Conservation (phyloP, 92 coral and sea anemone species). For the Diadumene lineata region DNA sequence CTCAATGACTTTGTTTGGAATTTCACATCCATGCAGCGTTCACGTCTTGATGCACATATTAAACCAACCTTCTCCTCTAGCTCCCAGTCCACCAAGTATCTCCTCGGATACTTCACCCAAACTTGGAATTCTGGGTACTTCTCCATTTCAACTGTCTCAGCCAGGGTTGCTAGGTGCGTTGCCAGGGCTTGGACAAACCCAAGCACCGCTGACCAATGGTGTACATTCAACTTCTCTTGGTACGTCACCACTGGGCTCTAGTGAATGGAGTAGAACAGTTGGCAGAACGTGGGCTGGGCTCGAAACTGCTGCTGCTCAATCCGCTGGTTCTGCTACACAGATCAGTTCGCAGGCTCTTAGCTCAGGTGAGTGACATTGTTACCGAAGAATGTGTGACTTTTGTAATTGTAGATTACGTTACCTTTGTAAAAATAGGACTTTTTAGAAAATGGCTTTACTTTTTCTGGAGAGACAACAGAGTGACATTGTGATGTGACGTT, state of each 20-base stretch:
- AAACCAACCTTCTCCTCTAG: slow-evolving; percentile 14
- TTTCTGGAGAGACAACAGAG: neutral
- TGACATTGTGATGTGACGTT: neutral
- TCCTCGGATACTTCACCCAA: slow-evolving; percentile 64
- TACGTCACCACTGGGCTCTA: slow-evolving; percentile 28
- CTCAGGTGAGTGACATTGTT: slow-evolving; percentile 48
- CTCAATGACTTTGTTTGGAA: too few relatives aligned
- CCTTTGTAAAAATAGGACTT: too few relatives aligned
- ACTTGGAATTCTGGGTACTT: slow-evolving; percentile 76
- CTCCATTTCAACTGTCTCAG: slow-evolving; percentile 81
- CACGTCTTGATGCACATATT: too few relatives aligned
- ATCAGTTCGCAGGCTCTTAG: slow-evolving; percentile 57
- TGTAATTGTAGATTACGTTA: neutral
- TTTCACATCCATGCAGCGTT: too few relatives aligned
- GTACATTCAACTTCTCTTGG: slow-evolving; percentile 25
- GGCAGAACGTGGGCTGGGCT: slow-evolving; percentile 41
- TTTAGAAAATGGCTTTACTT: too few relatives aligned
- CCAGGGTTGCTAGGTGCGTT: slow-evolving; percentile 81
- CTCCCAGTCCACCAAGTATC: slow-evolving; percentile 45
- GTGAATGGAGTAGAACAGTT: slow-evolving; percentile 41
- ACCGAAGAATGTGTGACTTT: neutral
- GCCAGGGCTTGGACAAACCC: slow-evolving; percentile 75
- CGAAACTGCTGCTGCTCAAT: slow-evolving; percentile 22
- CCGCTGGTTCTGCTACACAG: slow-evolving; percentile 22
- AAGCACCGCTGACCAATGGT: slow-evolving; percentile 37